Base-by-base conservation (phyloP, 2,888 invertebrate genomes). In the Digitonthophagus gazella region DNA sequence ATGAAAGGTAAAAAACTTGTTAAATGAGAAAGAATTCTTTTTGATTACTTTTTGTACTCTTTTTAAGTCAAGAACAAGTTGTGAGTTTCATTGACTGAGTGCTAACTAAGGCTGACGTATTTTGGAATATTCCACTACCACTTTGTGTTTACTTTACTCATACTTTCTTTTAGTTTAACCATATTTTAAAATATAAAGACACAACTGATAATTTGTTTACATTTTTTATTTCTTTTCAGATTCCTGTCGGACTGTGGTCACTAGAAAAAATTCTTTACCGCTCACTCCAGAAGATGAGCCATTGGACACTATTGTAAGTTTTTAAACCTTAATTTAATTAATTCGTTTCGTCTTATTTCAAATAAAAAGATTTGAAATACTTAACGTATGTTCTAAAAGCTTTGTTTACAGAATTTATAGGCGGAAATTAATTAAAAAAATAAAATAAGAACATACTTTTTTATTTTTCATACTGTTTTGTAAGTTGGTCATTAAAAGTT, bases 261-360 rank as follows among this genome's bases (percentile, higher is more conserved):
- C 86, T 75, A 85, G 90, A 74, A 90, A 90, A 79, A 89, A 89
- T 74, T 91, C 90, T 16, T 84, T 90, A 67, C 90, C 90, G 44
- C 84, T 90, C 67, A 91, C 90, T 67, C 90, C 90, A 1, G 90
- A 91, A 81, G 90, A 91, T 80, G 90, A 91, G 78, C 87, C 89
- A 14, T 83, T 90, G 77, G 90, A 91, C 78, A 84, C 88, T 82
- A 85, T 88, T 84, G 90, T 90, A 85, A 89, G 89, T 88, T 61
- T 2, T 20, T 68, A 44, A 44, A 44, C 28, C 28, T 44, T 44
- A 44, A 44, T 11, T n/a, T n/a, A n/a, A n/a, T n/a, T n/a, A n/a
- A n/a, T n/a, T n/a, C n/a, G n/a, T n/a, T n/a, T n/a, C n/a, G n/a
- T n/a, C n/a, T n/a, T n/a, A n/a, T n/a, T n/a, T n/a, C n/a, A n/a